These are phyloP conservation scores for Acrocephalus arundinaceus DNA, from an alignment of 2,113 vertebrate genomes.

Conservation along the genomic window DNA sequence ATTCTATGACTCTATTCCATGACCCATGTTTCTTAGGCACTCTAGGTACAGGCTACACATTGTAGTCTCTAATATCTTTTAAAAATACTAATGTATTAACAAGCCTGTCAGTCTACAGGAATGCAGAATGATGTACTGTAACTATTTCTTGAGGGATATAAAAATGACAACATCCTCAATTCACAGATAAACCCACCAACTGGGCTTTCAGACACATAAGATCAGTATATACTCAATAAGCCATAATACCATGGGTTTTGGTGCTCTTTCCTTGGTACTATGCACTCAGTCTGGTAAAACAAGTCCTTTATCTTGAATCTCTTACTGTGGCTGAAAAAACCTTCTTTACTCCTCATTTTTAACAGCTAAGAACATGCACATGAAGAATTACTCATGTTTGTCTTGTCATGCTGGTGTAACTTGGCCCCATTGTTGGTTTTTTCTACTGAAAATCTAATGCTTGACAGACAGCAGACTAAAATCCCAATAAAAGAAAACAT, in stretches of 20 bases:
- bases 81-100: not conserved
- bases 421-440: not conserved
- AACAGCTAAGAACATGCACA: not conserved
- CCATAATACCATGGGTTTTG: not conserved
- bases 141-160: not conserved
- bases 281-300: not conserved
- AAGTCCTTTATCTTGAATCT: not conserved
- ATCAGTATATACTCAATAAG: not conserved
- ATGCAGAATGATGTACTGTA: not conserved
- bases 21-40: not conserved
- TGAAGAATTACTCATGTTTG: not conserved
- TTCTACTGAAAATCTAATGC: not conserved
- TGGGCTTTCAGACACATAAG: not conserved
- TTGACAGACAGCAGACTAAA: not conserved
- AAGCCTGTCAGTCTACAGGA: not conserved
- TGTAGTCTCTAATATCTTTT: not conserved
- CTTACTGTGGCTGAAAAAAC: not conserved
- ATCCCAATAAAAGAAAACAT: not conserved
- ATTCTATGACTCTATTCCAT: not conserved
- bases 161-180: not conserved
- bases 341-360: not conserved
- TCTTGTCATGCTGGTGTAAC: fast-evolving
- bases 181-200: not conserved
- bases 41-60: not conserved
- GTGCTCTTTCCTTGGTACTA: not conserved